Evolutionary conservation across 2,888 invertebrate genomes (phyloP), one percentile per base, ranked within the genome.

Genomic region (Alsophila aescularia): DNA sequence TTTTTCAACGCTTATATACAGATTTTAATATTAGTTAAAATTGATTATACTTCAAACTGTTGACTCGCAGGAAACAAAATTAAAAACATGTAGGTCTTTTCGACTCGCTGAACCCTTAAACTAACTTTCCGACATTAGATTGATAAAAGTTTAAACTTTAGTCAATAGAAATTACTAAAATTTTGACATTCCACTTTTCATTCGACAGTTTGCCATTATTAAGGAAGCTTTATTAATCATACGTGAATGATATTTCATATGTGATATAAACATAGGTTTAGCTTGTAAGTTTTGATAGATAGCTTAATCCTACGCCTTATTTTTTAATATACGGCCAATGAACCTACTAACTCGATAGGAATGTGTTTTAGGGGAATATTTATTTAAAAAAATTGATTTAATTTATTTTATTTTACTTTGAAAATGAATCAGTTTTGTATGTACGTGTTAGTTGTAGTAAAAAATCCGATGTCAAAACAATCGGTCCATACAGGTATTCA

Each of bases 201-300:
- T 69, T 78, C 72, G 73, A 79, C 77, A 79, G 81, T 83, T 85
- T 80, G 77, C 81, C 73, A 54, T 63, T 71, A 66, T 75, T 69
- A 69, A 66, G 67, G 64, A 80, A 85, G 83, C 81, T 85, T 84
- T 83, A 87, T 83, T 81, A 66, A 77, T 73, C 69, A 70, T 78
- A 83, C 76, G 76, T 83, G 79, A 81, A 87, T 87, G 87, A 85
- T 88, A 84, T 82, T 83, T 86, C 82, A 84, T 85, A 85, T 90
- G 90, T 90, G 90, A 90, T 90, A 90, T 90, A 90, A 81, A 78
- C 53, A 67, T 90, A 88, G 80, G 77, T 58, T 54, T 85, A 84
- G 81, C 62, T 70, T 69, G 51, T 84, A 85, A 84, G 79, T 78
- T 69, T 69, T 70, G 74, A 73, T 78, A 75, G 67, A 61, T 79